A percentile compares a stretch with the other conserved stretches of the same genome.
These are phyloP conservation scores for Colletes latitarsis DNA, from an alignment of 1,140 invertebrate species.

Conservation along the genomic window DNA sequence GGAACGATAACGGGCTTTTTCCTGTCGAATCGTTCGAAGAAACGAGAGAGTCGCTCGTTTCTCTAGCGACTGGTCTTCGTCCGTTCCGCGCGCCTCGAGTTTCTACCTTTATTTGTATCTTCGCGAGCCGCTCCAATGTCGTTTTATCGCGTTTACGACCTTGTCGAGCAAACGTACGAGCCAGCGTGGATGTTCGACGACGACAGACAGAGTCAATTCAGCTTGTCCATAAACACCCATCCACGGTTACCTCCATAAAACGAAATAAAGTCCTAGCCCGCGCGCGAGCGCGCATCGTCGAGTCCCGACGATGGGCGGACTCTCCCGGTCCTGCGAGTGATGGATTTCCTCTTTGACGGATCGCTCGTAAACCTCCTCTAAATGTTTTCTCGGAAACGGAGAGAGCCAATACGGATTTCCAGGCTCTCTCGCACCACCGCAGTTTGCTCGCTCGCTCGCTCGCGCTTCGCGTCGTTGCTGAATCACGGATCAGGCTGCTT, in stretches of 20 bases:
- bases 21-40: neutral
- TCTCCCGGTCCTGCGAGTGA: slow-evolving; percentile 63
- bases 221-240: slow-evolving; percentile 62
- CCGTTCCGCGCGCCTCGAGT: slow-evolving; percentile 25
- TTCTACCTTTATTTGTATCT: slow-evolving; percentile 57
- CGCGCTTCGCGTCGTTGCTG: slow-evolving; percentile 3
- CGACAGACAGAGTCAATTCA: slow-evolving; percentile 51
- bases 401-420: slow-evolving; percentile 38
- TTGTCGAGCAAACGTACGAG: slow-evolving; percentile 63
- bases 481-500: slow-evolving; percentile 43
- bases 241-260: slow-evolving; percentile 62
- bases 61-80: neutral
- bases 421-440: neutral
- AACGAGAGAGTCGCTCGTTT: neutral
- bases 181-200: slow-evolving; percentile 46
- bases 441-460: neutral
- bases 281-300: slow-evolving; percentile 1
- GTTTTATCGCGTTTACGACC: slow-evolving; percentile 64
- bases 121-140: slow-evolving; percentile 50
- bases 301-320: slow-evolving; percentile 53
- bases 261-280: slow-evolving; percentile 53
- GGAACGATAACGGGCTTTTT: neutral
- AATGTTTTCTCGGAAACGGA: slow-evolving; percentile 63
- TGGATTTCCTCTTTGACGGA: slow-evolving; percentile 72
- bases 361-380: slow-evolving; percentile 68